phyloP scores from a whole-genome alignment of 2,888 invertebrate genomes.

The Rotaria magnacalcarata region DNA sequence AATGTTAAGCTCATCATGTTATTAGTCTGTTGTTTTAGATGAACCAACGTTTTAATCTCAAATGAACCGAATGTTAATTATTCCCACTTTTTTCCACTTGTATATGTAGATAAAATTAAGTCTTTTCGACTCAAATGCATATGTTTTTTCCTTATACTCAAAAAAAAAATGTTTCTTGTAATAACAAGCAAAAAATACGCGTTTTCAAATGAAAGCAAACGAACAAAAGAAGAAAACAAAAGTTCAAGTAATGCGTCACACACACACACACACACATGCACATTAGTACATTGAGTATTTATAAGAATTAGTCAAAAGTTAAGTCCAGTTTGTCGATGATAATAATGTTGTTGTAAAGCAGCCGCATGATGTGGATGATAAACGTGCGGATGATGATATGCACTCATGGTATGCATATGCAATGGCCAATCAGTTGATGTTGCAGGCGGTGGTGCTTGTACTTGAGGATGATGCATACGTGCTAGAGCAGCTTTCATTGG shows the following conservation, averaged over 20 bases:
- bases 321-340: conserved; percentile 30
- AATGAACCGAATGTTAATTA: conserved; percentile 9
- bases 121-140: background rate
- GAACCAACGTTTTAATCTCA: background rate
- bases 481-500: conserved; percentile 10
- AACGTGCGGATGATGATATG: conserved; percentile 33
- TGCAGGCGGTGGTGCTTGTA: background rate
- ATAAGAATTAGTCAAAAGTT: background rate
- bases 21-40: conserved; percentile 13
- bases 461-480: conserved; percentile 23
- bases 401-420: background rate
- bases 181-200: conserved; percentile 29
- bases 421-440: conserved; percentile 19
- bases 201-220: conserved; percentile 22
- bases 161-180: background rate
- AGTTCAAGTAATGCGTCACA: conserved; percentile 12
- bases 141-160: background rate
- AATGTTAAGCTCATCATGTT: conserved; percentile 29
- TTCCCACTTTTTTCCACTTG: background rate
- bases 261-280: conserved; percentile 4
- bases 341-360: conserved; percentile 31
- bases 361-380: conserved; percentile 1
- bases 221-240: background rate
- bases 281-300: background rate
- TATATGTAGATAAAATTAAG: background rate